phyloP scores from a whole-genome alignment of 2,797 vertebrate species.

The Dryobates pubescens region DNA sequence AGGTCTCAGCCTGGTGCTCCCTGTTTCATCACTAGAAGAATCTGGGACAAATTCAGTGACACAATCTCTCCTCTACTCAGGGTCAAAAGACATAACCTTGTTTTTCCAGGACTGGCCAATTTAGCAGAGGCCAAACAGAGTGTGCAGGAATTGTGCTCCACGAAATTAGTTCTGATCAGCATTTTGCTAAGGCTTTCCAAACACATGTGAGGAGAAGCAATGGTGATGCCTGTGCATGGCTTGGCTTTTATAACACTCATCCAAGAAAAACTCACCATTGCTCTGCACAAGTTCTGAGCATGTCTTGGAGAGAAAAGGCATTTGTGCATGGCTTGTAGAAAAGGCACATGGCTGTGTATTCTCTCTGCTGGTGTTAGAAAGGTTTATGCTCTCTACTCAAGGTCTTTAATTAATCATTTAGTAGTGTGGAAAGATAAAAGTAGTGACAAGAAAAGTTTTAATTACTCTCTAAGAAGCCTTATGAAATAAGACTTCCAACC shows the following conservation, averaged over 20 bases:
- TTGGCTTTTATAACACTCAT: neutral
- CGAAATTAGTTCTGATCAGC: neutral
- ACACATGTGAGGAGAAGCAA: neutral
- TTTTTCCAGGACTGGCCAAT: neutral
- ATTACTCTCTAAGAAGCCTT: neutral
- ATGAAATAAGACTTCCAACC: neutral
- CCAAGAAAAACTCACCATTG: neutral
- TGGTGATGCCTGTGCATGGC: neutral
- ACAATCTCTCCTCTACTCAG: rapidly evolving
- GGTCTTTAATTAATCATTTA: constrained; percentile 16
- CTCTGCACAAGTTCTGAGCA: neutral
- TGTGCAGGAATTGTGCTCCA: neutral
- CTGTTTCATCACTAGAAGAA: neutral
- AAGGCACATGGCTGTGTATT: neutral
- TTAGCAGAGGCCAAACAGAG: neutral
- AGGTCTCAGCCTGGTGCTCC: neutral
- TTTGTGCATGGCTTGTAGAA: neutral
- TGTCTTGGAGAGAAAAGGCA: neutral
- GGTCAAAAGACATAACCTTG: neutral
- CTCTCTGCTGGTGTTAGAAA: neutral
- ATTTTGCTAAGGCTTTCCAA: neutral
- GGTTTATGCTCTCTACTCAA: neutral
- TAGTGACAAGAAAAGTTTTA: constrained; percentile 12
- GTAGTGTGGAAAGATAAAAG: neutral
- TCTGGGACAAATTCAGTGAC: neutral